Evolutionary conservation across 1,140 invertebrate species (phyloP), one percentile per base, ranked within the genome.

Genomic region (Lutraria rhynchaena): DNA sequence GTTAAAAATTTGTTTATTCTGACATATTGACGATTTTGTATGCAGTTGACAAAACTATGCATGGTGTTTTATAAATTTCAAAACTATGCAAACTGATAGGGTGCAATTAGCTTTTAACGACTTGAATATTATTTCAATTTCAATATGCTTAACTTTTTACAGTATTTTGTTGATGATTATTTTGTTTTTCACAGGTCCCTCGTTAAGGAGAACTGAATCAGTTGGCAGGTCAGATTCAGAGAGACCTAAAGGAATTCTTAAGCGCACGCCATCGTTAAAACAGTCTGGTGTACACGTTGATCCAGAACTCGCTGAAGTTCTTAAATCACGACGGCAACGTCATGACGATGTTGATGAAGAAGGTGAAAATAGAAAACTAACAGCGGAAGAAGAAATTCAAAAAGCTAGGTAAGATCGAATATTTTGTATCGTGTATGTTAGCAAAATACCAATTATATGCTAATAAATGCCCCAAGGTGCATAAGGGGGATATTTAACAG

Each of bases 181-280:
- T 69, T 22, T 69, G 15, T 75, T 3, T 46, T 1, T 44, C 46
- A 1, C 31, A 77, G 46, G 63, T 57, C 24, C 78, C 17, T 55
- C 24, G 17, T 58, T 81, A 9, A 73, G 22, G 55, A 81, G 78
- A 74, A 81, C 78, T 29, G 78, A 81, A 51, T 81, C 78, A 24
- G 46, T 74, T 27, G 78, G 69, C 17, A 41, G 83, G 1, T 58
- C 83, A 35, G 84, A 85, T 27, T 83, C 84, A 3, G 82, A 81
- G 24, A 70, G 74, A 69, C 77, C 83, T 15, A 87, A 83, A 63
- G 85, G 85, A 46, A 87, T 87, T 24, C 29, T 87, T 4, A 87
- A 87, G 71, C 49, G 85, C 58, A 74, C 85, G 19, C 74, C 74
- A 15, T 87, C 85, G 19, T 58, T 87, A 76, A 87, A 87, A 73